These are phyloP conservation scores for Schlechtendalia chinensis DNA, from an alignment of 1,140 invertebrate genomes.

Conservation along the genomic window DNA sequence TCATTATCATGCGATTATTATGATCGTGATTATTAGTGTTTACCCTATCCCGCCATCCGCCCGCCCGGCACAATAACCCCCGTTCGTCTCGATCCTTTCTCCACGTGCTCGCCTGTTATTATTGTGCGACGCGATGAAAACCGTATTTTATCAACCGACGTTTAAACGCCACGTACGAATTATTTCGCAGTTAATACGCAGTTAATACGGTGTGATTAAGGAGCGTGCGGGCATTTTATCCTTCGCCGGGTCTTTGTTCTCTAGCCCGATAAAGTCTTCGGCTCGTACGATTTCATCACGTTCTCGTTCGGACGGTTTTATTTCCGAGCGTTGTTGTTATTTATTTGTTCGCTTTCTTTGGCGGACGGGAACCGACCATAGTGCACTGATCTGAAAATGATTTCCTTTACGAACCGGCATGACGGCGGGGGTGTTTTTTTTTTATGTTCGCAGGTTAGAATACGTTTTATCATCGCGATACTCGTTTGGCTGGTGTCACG, in stretches of 20 bases:
- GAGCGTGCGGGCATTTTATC: background rate
- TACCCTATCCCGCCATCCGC: no score
- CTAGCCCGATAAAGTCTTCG: background rate
- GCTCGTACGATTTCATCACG: constrained; percentile 12
- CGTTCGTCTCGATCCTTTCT: constrained; percentile 30
- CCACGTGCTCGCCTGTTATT: background rate
- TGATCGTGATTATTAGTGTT: no score
- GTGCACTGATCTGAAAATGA: constrained; percentile 21
- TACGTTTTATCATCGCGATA: constrained; percentile 1
- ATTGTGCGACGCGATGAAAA: constrained; percentile 17
- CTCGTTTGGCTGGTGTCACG: constrained; percentile 21
- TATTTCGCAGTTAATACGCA: background rate
- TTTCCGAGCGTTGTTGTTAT: background rate
- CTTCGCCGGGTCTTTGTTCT: background rate
- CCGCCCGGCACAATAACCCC: no score
- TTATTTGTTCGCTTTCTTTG: no score
- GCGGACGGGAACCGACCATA: background rate
- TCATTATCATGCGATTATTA: no score
- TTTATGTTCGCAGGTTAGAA: constrained; percentile 27
- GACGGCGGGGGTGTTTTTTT: no score
- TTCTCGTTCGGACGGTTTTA: background rate
- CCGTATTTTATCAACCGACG: background rate
- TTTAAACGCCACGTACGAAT: background rate
- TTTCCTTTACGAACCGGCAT: background rate
- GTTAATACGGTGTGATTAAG: constrained; percentile 38